A percentile compares a stretch with the other conserved stretches of the same genome.
phyloP scores from a whole-genome alignment of 2,113 vertebrate genomes.

The Tragelaphus strepsiceros region DNA sequence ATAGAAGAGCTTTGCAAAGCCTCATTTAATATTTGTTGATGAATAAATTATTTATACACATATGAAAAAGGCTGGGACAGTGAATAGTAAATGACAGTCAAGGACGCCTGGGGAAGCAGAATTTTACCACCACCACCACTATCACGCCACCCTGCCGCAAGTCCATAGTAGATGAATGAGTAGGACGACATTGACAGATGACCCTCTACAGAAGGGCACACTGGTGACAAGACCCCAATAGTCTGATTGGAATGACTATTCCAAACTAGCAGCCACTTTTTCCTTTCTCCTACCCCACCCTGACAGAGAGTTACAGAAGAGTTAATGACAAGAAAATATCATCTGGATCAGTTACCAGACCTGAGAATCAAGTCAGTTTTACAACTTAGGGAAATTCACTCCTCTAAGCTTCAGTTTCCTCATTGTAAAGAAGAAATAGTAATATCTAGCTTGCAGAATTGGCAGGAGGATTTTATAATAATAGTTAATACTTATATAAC shows the following conservation, averaged over 20 bases:
- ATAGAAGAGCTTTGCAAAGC: not conserved
- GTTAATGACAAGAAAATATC: not conserved
- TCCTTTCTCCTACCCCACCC: not conserved
- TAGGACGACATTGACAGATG: not conserved
- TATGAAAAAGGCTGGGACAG: not conserved
- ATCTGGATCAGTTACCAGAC: not conserved
- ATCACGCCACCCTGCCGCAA: rapidly evolving
- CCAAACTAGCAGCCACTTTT: not conserved
- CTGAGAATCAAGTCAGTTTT: not conserved
- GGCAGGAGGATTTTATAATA: not conserved
- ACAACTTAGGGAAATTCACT: not conserved
- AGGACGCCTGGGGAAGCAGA: not conserved
- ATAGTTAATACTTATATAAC: not conserved
- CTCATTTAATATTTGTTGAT: not conserved
- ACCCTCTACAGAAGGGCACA: not conserved
- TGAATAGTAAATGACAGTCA: not conserved
- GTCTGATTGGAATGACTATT: not conserved
- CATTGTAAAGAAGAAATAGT: not conserved
- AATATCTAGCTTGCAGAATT: not conserved
- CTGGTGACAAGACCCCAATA: not conserved
- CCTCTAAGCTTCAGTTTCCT: not conserved
- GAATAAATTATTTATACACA: not conserved
- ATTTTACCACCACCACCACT: not conserved
- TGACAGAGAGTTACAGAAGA: not conserved
- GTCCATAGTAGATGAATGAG: not conserved